Base-by-base conservation (phyloP, 2,888 invertebrate genomes). In the Diogma glabrata region DNA sequence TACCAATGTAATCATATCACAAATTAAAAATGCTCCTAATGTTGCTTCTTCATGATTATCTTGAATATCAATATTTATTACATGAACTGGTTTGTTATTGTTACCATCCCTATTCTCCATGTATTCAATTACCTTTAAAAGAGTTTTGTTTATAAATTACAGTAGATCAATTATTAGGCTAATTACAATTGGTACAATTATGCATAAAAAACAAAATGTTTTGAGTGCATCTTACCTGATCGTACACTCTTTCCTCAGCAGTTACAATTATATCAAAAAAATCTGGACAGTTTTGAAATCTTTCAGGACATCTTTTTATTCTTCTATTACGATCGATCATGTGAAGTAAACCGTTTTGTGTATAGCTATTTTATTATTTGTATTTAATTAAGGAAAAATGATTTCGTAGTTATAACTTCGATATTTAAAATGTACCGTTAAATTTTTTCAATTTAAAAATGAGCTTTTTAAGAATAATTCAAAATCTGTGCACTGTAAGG, bases 21-120 rank as follows among this genome's bases (percentile, higher is more conserved):
- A 91, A 58, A 99, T 95, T 60, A 96, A 77, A 73, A 97, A 96
- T 28, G 99, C 97, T 57, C 99, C 99, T 64, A 99, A 85, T 3
- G 97, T 93, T 1, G 99, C 99, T 71, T 99, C 99, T 69, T 99
- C 99, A 58, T 97, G 94, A 72, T 99, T 99, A 73, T 99, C 99
- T 68, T 93, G 94, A 61, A 99, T 95, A 66, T 99, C 99, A 59
- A 99, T 85, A 69, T 99, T 99, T 51, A 99, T 86, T 40, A 99
- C 82, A 74, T 99, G 99, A 3, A 91, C 94, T 6, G 92, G 87
- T 50, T 89, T 85, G 69, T 88, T 89, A 59, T 84, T 79, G 48
- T 82, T 77, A 1, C 87, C 84, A 51, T 84, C 80, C 62, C 86
- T 77, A 24, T 78, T 82, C 58, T 92, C 89, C 78, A 92, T 84